These are phyloP conservation scores for Pomatostomus ruficeps DNA, from an alignment of 2,113 vertebrate genomes.

Conservation along the genomic window DNA sequence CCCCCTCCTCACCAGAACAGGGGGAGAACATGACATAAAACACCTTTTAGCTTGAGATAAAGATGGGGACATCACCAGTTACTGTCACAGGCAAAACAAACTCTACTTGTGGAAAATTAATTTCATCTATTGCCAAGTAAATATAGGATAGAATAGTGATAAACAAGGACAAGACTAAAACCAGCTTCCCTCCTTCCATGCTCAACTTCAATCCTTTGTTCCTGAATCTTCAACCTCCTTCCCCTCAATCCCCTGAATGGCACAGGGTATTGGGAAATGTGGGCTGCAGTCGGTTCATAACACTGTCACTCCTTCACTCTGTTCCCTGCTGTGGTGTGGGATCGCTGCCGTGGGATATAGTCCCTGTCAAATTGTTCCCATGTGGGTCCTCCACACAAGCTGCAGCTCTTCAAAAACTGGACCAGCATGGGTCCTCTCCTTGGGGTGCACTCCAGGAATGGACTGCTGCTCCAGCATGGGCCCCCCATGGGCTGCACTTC, in stretches of 20 bases:
- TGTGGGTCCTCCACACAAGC: neutral
- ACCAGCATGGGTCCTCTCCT: too few species aligned
- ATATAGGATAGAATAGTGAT: neutral
- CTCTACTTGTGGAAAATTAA: neutral
- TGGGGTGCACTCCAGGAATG: neutral
- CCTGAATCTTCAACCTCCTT: neutral
- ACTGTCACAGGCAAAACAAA: neutral
- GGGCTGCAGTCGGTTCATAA: neutral
- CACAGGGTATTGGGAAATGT: neutral
- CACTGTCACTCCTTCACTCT: neutral
- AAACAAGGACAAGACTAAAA: neutral
- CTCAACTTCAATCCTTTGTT: neutral
- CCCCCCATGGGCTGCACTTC: neutral
- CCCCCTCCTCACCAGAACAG: neutral
- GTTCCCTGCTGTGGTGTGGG: neutral
- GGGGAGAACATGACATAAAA: neutral
- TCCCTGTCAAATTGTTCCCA: neutral
- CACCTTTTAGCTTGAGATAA: neutral
- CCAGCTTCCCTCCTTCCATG: neutral
- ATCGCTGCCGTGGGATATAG: accelerated
- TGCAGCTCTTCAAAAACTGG: neutral
- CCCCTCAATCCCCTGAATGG: accelerated
- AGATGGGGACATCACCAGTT: neutral
- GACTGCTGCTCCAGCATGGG: neutral
- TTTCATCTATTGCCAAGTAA: neutral